Base-by-base conservation (phyloP, 2,797 vertebrate genomes). In the Craterocephalus amniculus region DNA sequence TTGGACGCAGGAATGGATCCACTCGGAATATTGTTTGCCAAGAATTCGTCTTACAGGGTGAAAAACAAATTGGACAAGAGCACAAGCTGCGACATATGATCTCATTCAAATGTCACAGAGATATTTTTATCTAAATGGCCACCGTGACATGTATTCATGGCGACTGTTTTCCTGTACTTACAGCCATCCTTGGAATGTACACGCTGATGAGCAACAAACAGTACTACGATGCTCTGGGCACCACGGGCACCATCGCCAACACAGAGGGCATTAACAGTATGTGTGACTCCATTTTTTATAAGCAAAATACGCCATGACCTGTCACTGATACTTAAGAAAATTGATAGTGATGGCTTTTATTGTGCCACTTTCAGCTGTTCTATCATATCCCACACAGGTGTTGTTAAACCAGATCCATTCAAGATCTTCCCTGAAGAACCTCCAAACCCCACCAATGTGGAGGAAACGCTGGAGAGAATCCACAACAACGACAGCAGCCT, bases 171-270 rank as follows among this genome's bases (percentile, higher is more conserved):
- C 68, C n/a, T 85, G 38, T 86, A 32, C 66, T 78, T 43, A 11
- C 94, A 99, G 98, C 98, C 9, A 99, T 99, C 87, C 93, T 99
- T 75, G 97, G 97, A 58, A 99, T 99, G 97, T 99, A 99, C 93
- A 99, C 96, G 0, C 92, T 99, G 85, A 99, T 99, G 97, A 99
- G 97, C 89, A 99, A 98, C 95, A 98, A 98, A 90, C 97, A 99
- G 74, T 99, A 99, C 91, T 99, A 99, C 2, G 98, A 99, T 0
- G 97, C 98, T 36, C 92, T 99, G 88, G 96, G 96, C 78, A 92
- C 93, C 80, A 95, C 95, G 0, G 97, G 97, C 43, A 94, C 77
- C 59, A 99, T 99, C 87, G 93, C 92, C 79, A 99, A 97, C 95
- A 98, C 95, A 0, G 98, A 99, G 83, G 98, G 98, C 88, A 98